phyloP scores from a whole-genome alignment of 1,140 invertebrate genomes.

The Trypoxylus dichotomus region DNA sequence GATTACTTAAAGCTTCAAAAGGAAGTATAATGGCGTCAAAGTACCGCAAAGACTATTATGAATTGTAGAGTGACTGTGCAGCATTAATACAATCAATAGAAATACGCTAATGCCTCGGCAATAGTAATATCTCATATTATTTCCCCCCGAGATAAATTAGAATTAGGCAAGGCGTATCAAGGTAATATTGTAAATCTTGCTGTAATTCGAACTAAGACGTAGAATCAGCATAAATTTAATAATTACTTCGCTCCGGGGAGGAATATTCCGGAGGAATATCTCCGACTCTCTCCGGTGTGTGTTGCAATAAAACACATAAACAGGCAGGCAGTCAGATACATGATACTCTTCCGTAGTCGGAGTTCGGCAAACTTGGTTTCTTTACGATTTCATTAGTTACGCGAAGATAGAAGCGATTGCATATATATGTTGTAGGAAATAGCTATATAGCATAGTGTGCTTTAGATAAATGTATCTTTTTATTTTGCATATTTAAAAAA shows the following conservation, averaged over 20 bases:
- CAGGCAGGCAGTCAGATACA: constrained; percentile 8
- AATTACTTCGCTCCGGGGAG: constrained; percentile 51
- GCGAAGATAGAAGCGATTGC: not conserved
- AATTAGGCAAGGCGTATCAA: constrained; percentile 54
- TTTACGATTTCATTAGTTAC: not conserved
- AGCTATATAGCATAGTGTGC: too few relatives aligned
- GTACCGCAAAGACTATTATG: too few relatives aligned
- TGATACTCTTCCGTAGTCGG: not conserved
- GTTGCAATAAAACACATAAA: constrained; percentile 24
- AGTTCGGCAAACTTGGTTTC: not conserved
- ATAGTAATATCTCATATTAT: constrained; percentile 49
- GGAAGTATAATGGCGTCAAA: too few relatives aligned
- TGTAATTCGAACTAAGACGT: constrained; percentile 56
- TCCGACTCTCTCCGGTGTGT: constrained; percentile 14
- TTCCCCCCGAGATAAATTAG: constrained; percentile 53
- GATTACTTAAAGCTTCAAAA: too few relatives aligned
- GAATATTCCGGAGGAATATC: constrained; percentile 37
- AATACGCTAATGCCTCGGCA: constrained; percentile 33
- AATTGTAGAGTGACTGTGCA: not conserved
- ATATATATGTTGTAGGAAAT: not conserved
- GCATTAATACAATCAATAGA: constrained; percentile 17
- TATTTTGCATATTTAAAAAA: too few relatives aligned
- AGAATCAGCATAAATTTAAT: constrained; percentile 58
- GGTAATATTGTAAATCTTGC: constrained; percentile 57
- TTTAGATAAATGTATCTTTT: too few relatives aligned